Evolutionary conservation across 2,888 invertebrate genomes (phyloP), one percentile per base, ranked within the genome.

Genomic region (Pristionchus entomophagus): DNA sequence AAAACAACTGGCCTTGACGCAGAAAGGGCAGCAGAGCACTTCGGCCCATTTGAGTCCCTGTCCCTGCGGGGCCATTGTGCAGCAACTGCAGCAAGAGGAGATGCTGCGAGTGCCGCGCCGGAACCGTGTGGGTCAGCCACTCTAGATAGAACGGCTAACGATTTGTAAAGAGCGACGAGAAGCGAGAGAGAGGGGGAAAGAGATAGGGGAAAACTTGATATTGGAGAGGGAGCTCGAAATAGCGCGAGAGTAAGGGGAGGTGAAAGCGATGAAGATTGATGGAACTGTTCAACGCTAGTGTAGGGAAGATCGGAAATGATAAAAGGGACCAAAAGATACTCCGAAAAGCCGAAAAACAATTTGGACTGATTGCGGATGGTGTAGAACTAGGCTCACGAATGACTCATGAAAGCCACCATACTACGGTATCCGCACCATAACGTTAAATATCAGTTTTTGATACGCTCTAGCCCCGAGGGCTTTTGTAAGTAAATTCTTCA

Each of bases 21-120:
- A 92, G 3, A 88, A 41, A 5, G 90, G 86, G 84, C 92, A 92
- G 87, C 92, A 92, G 32, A 92, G 88, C n/a, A 92, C 89, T 73
- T 92, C 91, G 49, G 91, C 88, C 92, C 92, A 92, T 41, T 86
- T 85, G 49, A 88, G 87, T 26, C 91, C 91, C 88, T 91, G 90
- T 69, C 90, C 91, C 69, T 89, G 87, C 53, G 90, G 90, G 32
- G 90, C 90, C 91, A 91, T 91, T 69, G 35, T 83, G 19, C 35
- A 51, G 32, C 51, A n/a, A 45, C 51, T 49, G 41, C 38, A 32
- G 65, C 65, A 45, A 26, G 41, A 41, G 73, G n/a, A 32, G 41
- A 26, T 26, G 49, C 78, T n/a, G n/a, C n/a, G n/a, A n/a, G n/a
- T n/a, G 51, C 51, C 78, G 49, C 32, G 51, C 51, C 51, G 78